phyloP scores from a whole-genome alignment of 2,113 vertebrate species.

The Phylloscopus trochilus region DNA sequence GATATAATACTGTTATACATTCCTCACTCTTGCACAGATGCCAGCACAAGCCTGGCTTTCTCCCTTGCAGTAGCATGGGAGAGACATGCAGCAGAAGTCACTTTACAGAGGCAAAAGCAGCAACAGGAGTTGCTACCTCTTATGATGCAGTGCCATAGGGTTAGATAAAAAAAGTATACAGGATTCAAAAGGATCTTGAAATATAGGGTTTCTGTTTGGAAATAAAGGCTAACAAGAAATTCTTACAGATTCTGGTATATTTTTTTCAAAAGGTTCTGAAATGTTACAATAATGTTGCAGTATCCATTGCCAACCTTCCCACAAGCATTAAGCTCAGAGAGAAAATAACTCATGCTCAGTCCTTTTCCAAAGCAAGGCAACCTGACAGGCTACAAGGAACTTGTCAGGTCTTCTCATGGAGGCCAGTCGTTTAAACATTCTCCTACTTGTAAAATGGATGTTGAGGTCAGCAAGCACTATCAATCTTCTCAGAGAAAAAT shows the following conservation, averaged over 20 bases:
- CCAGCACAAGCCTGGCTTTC: constrained; percentile 18
- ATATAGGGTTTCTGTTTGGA: background rate
- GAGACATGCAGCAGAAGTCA: background rate
- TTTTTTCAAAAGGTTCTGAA: background rate
- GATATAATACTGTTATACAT: background rate
- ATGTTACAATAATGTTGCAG: background rate
- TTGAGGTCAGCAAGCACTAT: background rate
- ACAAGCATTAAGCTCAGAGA: background rate
- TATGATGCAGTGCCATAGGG: background rate
- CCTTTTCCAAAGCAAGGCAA: background rate
- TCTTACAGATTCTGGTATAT: background rate
- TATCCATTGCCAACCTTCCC: background rate
- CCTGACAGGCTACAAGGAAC: background rate
- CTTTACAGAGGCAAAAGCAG: background rate
- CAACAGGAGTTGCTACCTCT: background rate
- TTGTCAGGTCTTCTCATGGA: background rate
- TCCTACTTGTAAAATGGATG: background rate
- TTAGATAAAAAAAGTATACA: background rate
- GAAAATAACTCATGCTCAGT: background rate
- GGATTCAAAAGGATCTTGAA: background rate
- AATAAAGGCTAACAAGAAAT: background rate
- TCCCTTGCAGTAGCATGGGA: background rate
- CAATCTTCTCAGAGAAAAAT: background rate
- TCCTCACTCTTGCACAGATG: constrained; percentile 32
- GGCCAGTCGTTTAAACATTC: background rate